These are phyloP conservation scores for Julus scanicus DNA, from an alignment of 2,888 invertebrate species.

Conservation along the genomic window DNA sequence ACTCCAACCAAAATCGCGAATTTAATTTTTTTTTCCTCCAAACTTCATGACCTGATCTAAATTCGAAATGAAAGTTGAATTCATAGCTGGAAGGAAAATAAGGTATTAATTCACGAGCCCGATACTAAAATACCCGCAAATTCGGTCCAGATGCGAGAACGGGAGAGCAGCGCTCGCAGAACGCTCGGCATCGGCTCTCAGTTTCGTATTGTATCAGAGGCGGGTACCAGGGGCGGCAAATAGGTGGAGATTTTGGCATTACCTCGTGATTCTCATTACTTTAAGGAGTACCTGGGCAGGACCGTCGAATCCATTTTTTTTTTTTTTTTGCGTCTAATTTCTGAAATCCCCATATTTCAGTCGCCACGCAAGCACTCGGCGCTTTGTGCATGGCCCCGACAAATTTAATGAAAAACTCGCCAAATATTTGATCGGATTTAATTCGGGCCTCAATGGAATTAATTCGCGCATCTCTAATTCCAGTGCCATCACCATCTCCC, in stretches of 20 bases:
- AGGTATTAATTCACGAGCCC: neutral
- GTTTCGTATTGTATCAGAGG: slow-evolving; percentile 36
- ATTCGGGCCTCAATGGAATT: slow-evolving; percentile 46
- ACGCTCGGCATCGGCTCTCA: neutral
- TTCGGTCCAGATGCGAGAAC: neutral
- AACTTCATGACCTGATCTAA: neutral
- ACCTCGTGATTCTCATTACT: slow-evolving; percentile 52
- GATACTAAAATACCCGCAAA: neutral
- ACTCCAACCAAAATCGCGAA: no score
- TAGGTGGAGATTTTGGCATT: slow-evolving; percentile 51
- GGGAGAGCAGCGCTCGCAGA: neutral
- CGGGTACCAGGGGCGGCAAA: slow-evolving; percentile 43
- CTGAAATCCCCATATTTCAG: slow-evolving; percentile 40
- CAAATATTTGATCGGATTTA: slow-evolving; percentile 45
- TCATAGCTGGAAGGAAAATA: neutral
- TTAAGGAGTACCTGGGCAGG: slow-evolving; percentile 47
- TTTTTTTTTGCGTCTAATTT: neutral
- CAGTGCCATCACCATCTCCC: neutral
- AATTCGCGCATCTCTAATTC: slow-evolving; percentile 47
- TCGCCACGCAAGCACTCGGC: slow-evolving; percentile 45
- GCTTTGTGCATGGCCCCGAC: slow-evolving; percentile 45
- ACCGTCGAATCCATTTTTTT: slow-evolving; percentile 44
- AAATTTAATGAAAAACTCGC: slow-evolving; percentile 44
- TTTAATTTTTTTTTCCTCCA: neutral
- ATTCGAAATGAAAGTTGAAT: neutral